phyloP scores from a whole-genome alignment of 2,113 vertebrate species.

The Herpailurus yagouaroundi region DNA sequence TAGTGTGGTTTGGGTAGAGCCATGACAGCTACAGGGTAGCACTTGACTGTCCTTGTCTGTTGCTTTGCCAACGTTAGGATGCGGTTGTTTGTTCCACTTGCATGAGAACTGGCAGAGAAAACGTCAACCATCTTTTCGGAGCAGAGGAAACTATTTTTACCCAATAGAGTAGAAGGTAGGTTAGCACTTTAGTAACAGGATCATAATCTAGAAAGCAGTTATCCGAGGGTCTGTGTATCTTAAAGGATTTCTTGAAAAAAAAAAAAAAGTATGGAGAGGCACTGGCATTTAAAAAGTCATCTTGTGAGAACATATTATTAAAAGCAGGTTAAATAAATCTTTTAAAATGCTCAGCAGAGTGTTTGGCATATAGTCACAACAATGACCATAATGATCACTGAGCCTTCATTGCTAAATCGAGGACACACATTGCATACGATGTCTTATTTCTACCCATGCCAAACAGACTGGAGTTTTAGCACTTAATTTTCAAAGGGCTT shows the following conservation, averaged over 20 bases:
- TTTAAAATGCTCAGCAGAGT: not conserved
- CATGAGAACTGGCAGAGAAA: not conserved
- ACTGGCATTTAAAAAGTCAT: not conserved
- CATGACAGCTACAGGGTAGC: not conserved
- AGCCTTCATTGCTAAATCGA: not conserved
- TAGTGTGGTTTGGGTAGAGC: not conserved
- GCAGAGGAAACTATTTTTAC: not conserved
- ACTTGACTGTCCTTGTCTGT: not conserved
- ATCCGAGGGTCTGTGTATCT: not conserved
- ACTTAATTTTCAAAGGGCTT: not conserved
- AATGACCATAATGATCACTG: not conserved
- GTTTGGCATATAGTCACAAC: not conserved
- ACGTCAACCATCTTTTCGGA: not conserved
- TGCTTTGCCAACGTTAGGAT: not conserved
- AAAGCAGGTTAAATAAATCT: not conserved
- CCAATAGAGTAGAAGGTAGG: not conserved
- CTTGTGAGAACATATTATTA: not conserved
- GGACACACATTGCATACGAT: not conserved
- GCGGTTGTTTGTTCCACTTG: not conserved
- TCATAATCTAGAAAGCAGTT: not conserved
- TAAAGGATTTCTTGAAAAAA: not conserved
- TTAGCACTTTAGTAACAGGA: not conserved
- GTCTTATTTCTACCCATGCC: not conserved
- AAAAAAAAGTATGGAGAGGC: not conserved
- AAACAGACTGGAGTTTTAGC: not conserved